Base-by-base conservation (phyloP, 2,797 vertebrate species). In the Passerculus sandwichensis region DNA sequence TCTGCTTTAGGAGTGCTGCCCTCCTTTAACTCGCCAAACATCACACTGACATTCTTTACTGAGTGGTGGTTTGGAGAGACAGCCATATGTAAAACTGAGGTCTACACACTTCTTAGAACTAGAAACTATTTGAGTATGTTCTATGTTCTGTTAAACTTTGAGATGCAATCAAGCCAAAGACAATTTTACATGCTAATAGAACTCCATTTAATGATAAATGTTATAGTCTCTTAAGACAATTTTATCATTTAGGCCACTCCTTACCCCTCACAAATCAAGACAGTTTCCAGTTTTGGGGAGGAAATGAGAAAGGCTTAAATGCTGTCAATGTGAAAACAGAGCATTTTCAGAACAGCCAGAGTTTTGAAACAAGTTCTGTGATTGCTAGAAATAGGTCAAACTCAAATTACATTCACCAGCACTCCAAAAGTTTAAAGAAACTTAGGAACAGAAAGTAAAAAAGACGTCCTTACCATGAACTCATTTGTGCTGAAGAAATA, bases 71-170 rank as follows among this genome's bases (percentile, higher is more conserved):
- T 94, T 96, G 88, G 65, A 73, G 89, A 83, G 87, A 81, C 4
- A 2, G 66, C 67, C 45, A 61, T 85, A 85, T 83, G 94, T 89
- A 94, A 91, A 97, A 83, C 62, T 70, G 88, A 96, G 81, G 89
- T 85, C 94, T 93, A 71, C 9, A 13, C n/a, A 64, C 59, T 96
- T 96, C 85, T 95, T 89, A 90, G 92, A 95, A 74, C 84, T 62
- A 91, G 86, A 85, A 95, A 95, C 85, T 92, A 64, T 92, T 94
- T 94, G 82, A 90, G 77, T 93, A 94, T 38, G 57, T 96, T 96
- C 84, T 93, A 93, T 38, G 57, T 96, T 96, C 84, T 94, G 88
- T 90, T 96, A 96, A 94, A 96, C 84, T 96, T 50, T 4, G n/a
- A 94, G 79, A 93, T 81, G 91, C 60, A 93, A 82, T 67, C 65